phyloP scores from a whole-genome alignment of 1,140 invertebrate genomes.

The Lepidurus packardi region DNA sequence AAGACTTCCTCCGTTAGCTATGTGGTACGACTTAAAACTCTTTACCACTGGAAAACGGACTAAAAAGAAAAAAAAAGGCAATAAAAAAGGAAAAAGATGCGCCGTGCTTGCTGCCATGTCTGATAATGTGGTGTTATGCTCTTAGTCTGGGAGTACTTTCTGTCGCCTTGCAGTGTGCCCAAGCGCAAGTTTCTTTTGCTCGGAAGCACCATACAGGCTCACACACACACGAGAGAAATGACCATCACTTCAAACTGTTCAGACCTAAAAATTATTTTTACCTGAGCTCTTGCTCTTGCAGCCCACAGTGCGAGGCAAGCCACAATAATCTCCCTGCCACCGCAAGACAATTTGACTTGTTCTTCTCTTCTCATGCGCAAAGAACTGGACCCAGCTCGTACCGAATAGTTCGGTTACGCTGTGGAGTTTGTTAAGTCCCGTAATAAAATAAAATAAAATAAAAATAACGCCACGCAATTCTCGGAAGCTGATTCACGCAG shows the following conservation, averaged over 20 bases:
- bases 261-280: background rate
- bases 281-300: background rate
- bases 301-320: background rate
- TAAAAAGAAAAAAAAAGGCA: too few species aligned
- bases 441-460: too few species aligned
- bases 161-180: background rate
- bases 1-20: too few species aligned
- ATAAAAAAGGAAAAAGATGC: background rate
- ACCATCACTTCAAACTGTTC: background rate
- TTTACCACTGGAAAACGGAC: too few species aligned
- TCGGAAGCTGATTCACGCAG: too few species aligned
- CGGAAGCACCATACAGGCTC: background rate
- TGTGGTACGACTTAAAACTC: too few species aligned
- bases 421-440: too few species aligned
- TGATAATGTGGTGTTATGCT: background rate
- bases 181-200: background rate
- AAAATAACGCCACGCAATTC: too few species aligned
- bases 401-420: too few species aligned
- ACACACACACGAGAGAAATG: background rate
- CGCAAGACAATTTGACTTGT: background rate
- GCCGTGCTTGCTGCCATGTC: background rate
- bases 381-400: background rate
- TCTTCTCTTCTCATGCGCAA: background rate
- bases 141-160: background rate
- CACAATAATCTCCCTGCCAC: constrained; percentile 2